phyloP scores from a whole-genome alignment of 2,113 vertebrate genomes.

The Corythornis vintsioides region DNA sequence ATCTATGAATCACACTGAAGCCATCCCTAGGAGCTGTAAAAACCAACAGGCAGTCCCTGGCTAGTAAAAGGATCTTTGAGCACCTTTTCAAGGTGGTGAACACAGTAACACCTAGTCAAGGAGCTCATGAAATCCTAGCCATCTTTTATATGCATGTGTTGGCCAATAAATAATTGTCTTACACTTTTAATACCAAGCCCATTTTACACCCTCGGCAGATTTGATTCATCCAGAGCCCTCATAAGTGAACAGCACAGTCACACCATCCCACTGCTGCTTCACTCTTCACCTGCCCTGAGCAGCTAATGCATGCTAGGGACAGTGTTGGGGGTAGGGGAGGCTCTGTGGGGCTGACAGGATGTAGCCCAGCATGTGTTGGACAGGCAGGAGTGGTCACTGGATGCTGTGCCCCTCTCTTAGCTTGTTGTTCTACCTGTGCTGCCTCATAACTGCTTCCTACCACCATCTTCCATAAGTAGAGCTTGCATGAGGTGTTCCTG shows the following conservation, averaged over 20 bases:
- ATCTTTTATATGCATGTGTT: neutral
- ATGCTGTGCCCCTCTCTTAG: neutral
- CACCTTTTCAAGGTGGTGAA: neutral
- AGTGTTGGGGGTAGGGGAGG: too few species aligned
- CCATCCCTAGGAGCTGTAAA: neutral
- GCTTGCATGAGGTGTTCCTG: neutral
- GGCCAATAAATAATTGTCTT: neutral
- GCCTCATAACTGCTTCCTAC: neutral
- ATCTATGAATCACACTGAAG: too few species aligned
- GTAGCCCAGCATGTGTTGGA: neutral
- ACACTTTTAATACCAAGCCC: neutral
- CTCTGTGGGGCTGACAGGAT: neutral
- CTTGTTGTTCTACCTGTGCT: neutral
- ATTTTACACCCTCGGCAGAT: neutral
- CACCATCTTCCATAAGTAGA: neutral
- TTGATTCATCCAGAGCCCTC: neutral
- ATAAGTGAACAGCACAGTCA: neutral
- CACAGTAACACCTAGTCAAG: accelerated
- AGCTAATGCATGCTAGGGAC: neutral
- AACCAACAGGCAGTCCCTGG: neutral
- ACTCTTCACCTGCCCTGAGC: neutral
- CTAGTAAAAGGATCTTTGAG: neutral
- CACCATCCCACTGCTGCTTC: accelerated
- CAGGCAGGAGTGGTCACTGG: neutral
- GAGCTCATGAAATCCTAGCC: neutral